Evolutionary conservation across 2,113 vertebrate species (phyloP), one percentile per base, ranked within the genome.

Genomic region (Anguilla japonica): DNA sequence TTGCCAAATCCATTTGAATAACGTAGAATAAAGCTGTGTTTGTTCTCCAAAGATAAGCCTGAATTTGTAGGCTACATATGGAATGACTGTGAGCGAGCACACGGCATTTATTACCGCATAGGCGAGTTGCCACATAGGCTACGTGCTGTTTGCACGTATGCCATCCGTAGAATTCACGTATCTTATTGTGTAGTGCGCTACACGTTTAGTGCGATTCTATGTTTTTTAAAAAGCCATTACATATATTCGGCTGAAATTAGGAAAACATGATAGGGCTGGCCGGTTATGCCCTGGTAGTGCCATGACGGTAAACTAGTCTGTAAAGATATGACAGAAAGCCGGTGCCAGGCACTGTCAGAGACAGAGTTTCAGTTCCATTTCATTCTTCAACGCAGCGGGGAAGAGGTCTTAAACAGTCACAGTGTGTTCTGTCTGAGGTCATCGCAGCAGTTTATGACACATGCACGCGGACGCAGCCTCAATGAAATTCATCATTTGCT

Each of bases 291-390:
- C 16, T 1, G 90, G 43, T 78, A 89, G 89, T 87, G 86, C 93
- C 63, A 80, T 90, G 93, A 94, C 95, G 92, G 94, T 96, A 96
- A 67, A 96, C 91, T 34, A 34, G 34, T 34, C 87, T 88, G 87
- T 7, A 89, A 11, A 83, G 75, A 43, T 46, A 85, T 92, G 89
- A 92, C 91, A 91, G 84, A 88, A 92, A 92, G 43, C 57, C n/a
- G 57, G 92, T 89, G 83, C 87, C 89, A 93, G 50, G 34, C 60
- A 87, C 5, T 78, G 84, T 91, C 90, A 89, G 84, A 88, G 5
- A 34, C 34, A 67, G 56, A 87, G 83, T 95, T 95, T 95, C 94
- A 93, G 92, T 96, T 95, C 95, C 89, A 89, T 91, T 94, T 94
- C 78, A 90, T 84, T 46, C 84, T 57, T 82, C 20, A 87, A 87